phyloP scores from a whole-genome alignment of 2,797 vertebrate genomes.

The Phoxinus dragarum region DNA sequence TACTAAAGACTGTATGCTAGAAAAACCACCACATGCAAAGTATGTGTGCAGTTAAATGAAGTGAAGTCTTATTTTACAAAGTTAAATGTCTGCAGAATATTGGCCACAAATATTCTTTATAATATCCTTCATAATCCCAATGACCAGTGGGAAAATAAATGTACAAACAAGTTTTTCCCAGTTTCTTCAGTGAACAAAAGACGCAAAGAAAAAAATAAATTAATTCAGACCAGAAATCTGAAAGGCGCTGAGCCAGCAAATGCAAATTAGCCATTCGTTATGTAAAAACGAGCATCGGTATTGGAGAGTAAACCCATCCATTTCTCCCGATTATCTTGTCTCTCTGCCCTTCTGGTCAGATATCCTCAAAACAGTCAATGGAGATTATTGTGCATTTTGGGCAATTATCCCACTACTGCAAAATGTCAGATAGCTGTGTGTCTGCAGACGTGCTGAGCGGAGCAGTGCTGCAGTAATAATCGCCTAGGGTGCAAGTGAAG shows the following conservation, averaged over 20 bases:
- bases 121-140: not conserved
- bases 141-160: not conserved
- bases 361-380: slow-evolving; percentile 47
- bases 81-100: not conserved
- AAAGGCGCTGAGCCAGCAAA: slow-evolving; percentile 30
- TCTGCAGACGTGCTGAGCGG: slow-evolving; percentile 46
- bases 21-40: not conserved
- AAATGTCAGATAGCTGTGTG: slow-evolving; percentile 60
- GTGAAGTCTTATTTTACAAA: slow-evolving; percentile 23
- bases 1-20: not conserved
- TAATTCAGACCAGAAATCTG: not conserved
- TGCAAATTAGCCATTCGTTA: slow-evolving; percentile 38
- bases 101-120: not conserved
- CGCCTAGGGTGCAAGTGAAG: slow-evolving; percentile 41
- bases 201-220: not conserved
- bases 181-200: not conserved
- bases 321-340: slow-evolving; percentile 31
- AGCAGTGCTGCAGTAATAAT: slow-evolving; percentile 37
- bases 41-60: not conserved
- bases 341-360: slow-evolving; percentile 53
- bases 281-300: not conserved
- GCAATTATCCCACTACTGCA: slow-evolving; percentile 61
- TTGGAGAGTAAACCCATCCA: slow-evolving; percentile 27
- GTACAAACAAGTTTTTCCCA: not conserved
- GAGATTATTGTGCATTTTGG: slow-evolving; percentile 61